Base-by-base conservation (phyloP, 2,113 vertebrate species). In the human region DNA sequence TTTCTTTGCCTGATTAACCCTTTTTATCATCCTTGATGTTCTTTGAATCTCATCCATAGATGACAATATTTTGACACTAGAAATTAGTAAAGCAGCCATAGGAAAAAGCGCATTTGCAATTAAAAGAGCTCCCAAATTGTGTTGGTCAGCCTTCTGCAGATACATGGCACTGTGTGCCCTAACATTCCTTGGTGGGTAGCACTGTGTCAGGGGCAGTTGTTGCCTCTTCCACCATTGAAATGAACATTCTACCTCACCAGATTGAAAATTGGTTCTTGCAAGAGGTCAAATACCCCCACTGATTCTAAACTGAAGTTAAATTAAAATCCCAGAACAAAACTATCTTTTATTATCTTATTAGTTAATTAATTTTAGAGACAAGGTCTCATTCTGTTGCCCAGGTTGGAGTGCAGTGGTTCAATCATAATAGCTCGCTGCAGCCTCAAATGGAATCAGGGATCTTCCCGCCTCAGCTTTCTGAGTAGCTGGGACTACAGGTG, bases 281-380 rank as follows among this genome's bases (percentile, higher is more conserved):
- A n/a, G 45, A 86, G 43, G 17, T 59, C 38, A 59, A 9, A 52
- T 76, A 50, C 18, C 38, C 17, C 9, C n/a, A 90, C 32, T 38
- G n/a, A 90, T 18, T 66, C 45, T 72, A 79, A 93, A 94, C 61
- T 23, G 72, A 95, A 85, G 75, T 70, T 50, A 92, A 89, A 92
- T 66, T 68, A 52, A 50, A 95, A 80, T 82, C 43, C 25, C 17
- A 64, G 43, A 32, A 2, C 3, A 14, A 64, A 64, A 64, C 30
- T 64, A 14, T 32, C 6, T 64, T 64, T 64, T 64, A 64, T 32
- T 64, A 61, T 61, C 25, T 61, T 61, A 64, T 64, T 32, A 32
- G 61, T 32, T 32, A 32, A 64, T 64, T 64, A 32, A 30, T 14
- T 64, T 64, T 64, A 32, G 61, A 64, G 27, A 64, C 61, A 64